These are phyloP conservation scores for Agonopterix arenella DNA, from an alignment of 2,888 invertebrate genomes.

Conservation along the genomic window DNA sequence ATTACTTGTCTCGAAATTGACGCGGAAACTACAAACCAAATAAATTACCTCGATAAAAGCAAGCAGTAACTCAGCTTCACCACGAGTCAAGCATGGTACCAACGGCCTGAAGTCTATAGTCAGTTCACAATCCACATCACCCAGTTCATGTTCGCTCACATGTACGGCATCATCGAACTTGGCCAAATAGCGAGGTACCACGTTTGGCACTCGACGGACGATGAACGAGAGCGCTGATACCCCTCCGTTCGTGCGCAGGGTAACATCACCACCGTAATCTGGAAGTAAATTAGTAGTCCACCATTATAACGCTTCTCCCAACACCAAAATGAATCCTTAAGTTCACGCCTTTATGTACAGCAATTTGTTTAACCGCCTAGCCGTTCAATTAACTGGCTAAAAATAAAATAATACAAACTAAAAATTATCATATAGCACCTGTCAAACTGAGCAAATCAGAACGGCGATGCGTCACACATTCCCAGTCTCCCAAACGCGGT, in stretches of 20 bases:
- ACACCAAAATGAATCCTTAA: background rate
- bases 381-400: background rate
- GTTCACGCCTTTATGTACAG: too few species aligned
- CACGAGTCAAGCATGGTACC: conserved; percentile 78
- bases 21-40: background rate
- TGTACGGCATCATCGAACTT: conserved; percentile 87
- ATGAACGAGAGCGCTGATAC: conserved; percentile 89
- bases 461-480: background rate
- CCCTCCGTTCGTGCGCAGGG: conserved; percentile 87
- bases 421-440: background rate
- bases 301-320: background rate
- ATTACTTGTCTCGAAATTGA: too few species aligned
- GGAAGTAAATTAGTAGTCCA: conserved; percentile 15
- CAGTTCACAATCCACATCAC: conserved; percentile 90
- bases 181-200: conserved; percentile 82
- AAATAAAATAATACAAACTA: background rate
- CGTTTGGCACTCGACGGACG: conserved; percentile 89
- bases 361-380: too few species aligned
- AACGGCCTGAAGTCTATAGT: conserved; percentile 77
- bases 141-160: conserved; percentile 89
- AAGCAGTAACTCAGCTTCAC: conserved; percentile 83
- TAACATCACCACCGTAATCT: conserved; percentile 89
- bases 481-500: background rate
- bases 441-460: background rate
- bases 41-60: conserved; percentile 80